A percentile compares a stretch with the other conserved stretches of the same genome.
These are phyloP conservation scores for Nasonia vitripennis DNA, from an alignment of 1,140 invertebrate species.

Conservation along the genomic window DNA sequence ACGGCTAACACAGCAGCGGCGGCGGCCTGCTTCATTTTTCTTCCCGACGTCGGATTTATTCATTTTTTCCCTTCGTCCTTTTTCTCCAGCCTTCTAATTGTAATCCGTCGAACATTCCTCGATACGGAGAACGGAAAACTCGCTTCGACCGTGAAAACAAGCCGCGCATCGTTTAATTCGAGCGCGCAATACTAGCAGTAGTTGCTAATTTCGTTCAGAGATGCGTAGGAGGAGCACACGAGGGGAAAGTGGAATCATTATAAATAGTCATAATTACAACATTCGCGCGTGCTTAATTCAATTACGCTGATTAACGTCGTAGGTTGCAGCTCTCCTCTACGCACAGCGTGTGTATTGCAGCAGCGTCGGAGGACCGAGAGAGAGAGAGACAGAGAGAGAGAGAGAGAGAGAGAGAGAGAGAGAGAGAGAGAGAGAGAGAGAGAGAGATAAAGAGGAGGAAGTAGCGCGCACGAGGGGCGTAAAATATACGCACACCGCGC, in stretches of 20 bases:
- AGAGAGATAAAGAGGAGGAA: constrained; percentile 53
- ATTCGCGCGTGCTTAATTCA: constrained; percentile 74
- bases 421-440: constrained; percentile 29
- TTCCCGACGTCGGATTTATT: background rate
- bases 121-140: background rate
- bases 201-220: constrained; percentile 27
- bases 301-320: constrained; percentile 75
- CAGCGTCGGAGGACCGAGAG: constrained; percentile 33
- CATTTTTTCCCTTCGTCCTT: constrained; percentile 41
- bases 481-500: constrained; percentile 65
- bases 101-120: background rate
- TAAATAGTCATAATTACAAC: constrained; percentile 76
- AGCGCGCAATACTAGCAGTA: background rate
- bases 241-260: constrained; percentile 68
- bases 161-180: background rate
- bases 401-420: constrained; percentile 45
- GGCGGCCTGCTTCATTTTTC: constrained; percentile 40
- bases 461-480: constrained; percentile 58
- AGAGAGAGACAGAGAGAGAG: constrained; percentile 44
- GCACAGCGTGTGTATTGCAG: constrained; percentile 30
- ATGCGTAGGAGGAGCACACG: constrained; percentile 14
- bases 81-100: constrained; percentile 9
- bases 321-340: constrained; percentile 61
- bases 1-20: constrained; percentile 3
- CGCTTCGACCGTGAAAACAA: background rate